phyloP scores from a whole-genome alignment of 2,888 invertebrate genomes.

The Pristionchus exspectatus region DNA sequence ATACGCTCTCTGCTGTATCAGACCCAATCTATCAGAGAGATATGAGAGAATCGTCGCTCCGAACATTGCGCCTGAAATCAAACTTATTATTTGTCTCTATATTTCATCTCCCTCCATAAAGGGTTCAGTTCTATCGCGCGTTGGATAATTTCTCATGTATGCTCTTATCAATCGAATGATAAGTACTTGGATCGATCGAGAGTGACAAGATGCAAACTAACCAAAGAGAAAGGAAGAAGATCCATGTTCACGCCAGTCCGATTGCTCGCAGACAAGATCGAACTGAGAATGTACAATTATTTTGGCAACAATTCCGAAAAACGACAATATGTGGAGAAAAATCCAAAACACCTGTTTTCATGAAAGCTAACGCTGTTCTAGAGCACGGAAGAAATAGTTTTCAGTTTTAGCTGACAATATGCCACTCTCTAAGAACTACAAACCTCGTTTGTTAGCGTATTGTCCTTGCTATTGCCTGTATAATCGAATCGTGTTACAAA shows the following conservation, averaged over 20 bases:
- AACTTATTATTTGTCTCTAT: neutral
- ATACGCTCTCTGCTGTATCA: neutral
- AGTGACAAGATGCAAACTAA: conserved; percentile 53
- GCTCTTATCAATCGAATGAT: conserved; percentile 34
- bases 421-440: neutral
- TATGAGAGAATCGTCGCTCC: conserved; percentile 33
- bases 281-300: conserved; percentile 63
- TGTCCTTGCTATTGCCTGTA: neutral
- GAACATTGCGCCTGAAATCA: conserved; percentile 40
- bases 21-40: conserved; percentile 48
- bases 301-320: neutral
- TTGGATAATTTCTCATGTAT: neutral
- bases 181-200: conserved; percentile 11
- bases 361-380: too few species aligned
- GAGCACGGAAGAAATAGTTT: too few species aligned
- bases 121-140: neutral
- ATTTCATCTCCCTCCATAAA: neutral
- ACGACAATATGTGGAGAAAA: too few species aligned
- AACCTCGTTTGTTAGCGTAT: conserved; percentile 51
- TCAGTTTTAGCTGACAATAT: neutral
- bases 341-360: too few species aligned
- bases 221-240: conserved; percentile 75
- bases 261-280: conserved; percentile 72
- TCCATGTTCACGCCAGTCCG: conserved; percentile 66
- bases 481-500: conserved; percentile 45